phyloP scores from a whole-genome alignment of 35 echinoderm and acorn worm species.

The Ophioderma brevispina region DNA sequence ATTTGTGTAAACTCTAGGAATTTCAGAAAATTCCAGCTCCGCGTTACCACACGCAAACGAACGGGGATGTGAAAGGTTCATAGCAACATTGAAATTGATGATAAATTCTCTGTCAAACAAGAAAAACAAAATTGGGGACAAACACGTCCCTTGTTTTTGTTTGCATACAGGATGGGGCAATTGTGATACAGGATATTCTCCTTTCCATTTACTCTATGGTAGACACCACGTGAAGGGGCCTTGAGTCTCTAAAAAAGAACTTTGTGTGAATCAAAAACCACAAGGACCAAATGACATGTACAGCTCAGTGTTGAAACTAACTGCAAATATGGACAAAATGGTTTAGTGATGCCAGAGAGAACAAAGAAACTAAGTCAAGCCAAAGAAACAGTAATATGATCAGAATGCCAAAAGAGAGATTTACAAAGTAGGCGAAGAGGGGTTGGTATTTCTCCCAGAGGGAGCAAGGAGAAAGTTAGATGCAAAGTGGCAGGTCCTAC shows the following conservation, averaged over 20 bases:
- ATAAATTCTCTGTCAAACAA: not conserved
- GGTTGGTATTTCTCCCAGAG: slow-evolving; percentile 33
- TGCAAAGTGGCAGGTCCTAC: slow-evolving; percentile 43
- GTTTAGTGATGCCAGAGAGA: not conserved
- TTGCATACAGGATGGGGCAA: slow-evolving; percentile 38
- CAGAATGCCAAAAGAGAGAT: not conserved
- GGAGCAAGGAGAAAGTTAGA: slow-evolving; percentile 16
- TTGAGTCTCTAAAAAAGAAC: not conserved
- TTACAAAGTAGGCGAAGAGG: slow-evolving; percentile 27
- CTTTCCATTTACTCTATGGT: slow-evolving; percentile 43
- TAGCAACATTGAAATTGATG: slow-evolving; percentile 31
- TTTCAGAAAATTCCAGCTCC: not conserved
- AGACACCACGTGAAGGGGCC: slow-evolving; percentile 32
- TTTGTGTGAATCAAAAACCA: not conserved
- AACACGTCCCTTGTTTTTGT: slow-evolving; percentile 32
- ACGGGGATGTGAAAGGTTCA: slow-evolving; percentile 16
- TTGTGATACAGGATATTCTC: slow-evolving; percentile 18
- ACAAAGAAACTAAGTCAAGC: slow-evolving; percentile 2
- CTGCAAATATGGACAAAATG: not conserved
- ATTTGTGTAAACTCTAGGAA: not conserved
- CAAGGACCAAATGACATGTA: not conserved
- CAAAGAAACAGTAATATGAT: slow-evolving; percentile 33
- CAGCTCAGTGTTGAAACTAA: not conserved
- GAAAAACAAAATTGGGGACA: slow-evolving; percentile 16
- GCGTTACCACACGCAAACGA: not conserved